phyloP scores from a whole-genome alignment of 2,888 invertebrate genomes.

The Tenodera sinensis region DNA sequence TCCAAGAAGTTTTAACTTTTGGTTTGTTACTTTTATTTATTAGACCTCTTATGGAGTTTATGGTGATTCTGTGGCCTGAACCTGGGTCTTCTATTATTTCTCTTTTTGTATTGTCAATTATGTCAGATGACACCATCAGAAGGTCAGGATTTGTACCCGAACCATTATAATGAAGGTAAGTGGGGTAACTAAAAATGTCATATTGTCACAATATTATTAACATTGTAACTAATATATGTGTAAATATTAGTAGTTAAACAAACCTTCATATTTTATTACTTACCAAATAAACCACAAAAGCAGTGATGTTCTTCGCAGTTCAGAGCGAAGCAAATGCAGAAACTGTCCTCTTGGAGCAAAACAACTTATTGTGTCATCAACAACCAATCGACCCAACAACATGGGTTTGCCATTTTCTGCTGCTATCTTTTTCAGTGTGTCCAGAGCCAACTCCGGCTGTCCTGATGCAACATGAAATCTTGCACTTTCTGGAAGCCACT shows the following conservation, averaged over 20 bases:
- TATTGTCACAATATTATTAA: not conserved
- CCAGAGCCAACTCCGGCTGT: constrained; percentile 78
- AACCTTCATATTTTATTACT: constrained; percentile 30
- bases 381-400: constrained; percentile 78
- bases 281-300: constrained; percentile 93
- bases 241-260: not conserved
- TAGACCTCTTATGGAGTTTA: too few relatives aligned
- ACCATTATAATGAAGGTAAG: too few relatives aligned
- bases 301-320: constrained; percentile 77
- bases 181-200: too few relatives aligned
- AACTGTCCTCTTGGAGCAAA: constrained; percentile 61
- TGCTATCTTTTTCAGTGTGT: constrained; percentile 78
- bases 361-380: constrained; percentile 57
- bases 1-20: too few relatives aligned
- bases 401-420: constrained; percentile 85
- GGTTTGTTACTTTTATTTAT: too few relatives aligned
- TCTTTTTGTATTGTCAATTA: too few relatives aligned
- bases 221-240: not conserved
- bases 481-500: constrained; percentile 95
- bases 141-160: too few relatives aligned
- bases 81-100: too few relatives aligned
- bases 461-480: constrained; percentile 84
- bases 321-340: constrained; percentile 71
- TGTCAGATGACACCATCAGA: too few relatives aligned
- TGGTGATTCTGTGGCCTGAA: too few relatives aligned